Conservation (phyloP, 2,797 vertebrate species). For the Anolis apletophallus region DNA sequence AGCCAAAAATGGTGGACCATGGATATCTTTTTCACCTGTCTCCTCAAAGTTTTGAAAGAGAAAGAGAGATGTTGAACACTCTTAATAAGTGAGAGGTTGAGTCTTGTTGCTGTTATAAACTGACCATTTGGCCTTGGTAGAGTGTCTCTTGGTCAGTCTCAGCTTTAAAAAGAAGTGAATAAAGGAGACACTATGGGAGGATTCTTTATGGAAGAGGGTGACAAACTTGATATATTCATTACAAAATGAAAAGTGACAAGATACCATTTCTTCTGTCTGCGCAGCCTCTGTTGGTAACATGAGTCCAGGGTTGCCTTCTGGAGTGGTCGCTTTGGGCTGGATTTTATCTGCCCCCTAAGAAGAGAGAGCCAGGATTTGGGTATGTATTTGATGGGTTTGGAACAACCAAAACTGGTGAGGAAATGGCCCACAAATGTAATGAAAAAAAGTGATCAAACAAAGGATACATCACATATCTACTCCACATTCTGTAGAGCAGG, state of each 20-base stretch:
- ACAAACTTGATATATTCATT: neutral
- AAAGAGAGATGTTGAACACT: no score
- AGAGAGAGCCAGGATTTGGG: neutral
- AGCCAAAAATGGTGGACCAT: neutral
- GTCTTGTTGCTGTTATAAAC: no score
- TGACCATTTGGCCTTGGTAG: accelerated
- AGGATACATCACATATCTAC: no score
- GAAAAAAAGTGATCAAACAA: neutral
- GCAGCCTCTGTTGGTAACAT: neutral
- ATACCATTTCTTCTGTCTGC: slow-evolving; percentile 19
- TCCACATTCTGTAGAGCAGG: neutral
- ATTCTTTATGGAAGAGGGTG: neutral
- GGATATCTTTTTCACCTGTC: neutral
- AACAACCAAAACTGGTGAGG: neutral
- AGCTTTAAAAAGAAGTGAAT: neutral
- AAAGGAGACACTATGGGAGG: neutral
- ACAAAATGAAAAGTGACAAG: neutral
- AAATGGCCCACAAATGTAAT: no score
- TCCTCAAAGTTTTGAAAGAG: neutral
- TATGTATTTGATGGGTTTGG: neutral
- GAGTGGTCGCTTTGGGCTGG: neutral
- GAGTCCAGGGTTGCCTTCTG: neutral
- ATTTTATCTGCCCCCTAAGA: slow-evolving; percentile 34
- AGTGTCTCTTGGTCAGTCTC: no score
- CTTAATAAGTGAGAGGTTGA: no score